Conservation (phyloP, 2,888 invertebrate species). For the Polyommatus iphigenia region DNA sequence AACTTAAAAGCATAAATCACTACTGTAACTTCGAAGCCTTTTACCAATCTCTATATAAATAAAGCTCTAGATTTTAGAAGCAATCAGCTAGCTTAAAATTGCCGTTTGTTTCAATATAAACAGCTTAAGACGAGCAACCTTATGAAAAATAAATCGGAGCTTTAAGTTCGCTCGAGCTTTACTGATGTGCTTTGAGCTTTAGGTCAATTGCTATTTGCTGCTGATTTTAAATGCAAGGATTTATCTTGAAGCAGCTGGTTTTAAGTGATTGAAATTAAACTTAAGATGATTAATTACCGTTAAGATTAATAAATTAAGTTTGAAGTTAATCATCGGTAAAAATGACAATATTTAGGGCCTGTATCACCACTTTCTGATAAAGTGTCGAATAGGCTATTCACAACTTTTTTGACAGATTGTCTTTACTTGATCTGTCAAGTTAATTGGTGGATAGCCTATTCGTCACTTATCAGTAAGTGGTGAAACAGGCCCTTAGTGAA, state of each 20-base stretch:
- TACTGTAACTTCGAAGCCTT: no score
- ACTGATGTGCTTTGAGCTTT: slow-evolving; percentile 15
- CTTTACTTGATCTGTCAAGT: no score
- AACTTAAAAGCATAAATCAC: no score
- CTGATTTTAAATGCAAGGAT: neutral
- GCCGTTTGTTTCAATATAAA: neutral
- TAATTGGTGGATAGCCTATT: no score
- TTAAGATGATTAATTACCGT: neutral
- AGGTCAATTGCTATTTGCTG: slow-evolving; percentile 5
- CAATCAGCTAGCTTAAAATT: neutral
- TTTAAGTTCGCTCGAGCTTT: slow-evolving; percentile 6
- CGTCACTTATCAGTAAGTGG: no score
- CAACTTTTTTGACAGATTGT: no score
- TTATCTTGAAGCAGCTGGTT: neutral
- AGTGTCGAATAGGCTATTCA: no score
- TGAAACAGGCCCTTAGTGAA: no score
- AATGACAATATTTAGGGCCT: no score
- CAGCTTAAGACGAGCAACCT: neutral
- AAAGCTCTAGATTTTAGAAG: neutral
- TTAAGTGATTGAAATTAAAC: neutral
- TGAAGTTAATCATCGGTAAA: neutral
- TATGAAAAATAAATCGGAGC: neutral
- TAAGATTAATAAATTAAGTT: no score
- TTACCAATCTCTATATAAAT: neutral
- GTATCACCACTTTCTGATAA: no score